phyloP scores from a whole-genome alignment of 2,888 invertebrate genomes.

The Aethes cnicana region DNA sequence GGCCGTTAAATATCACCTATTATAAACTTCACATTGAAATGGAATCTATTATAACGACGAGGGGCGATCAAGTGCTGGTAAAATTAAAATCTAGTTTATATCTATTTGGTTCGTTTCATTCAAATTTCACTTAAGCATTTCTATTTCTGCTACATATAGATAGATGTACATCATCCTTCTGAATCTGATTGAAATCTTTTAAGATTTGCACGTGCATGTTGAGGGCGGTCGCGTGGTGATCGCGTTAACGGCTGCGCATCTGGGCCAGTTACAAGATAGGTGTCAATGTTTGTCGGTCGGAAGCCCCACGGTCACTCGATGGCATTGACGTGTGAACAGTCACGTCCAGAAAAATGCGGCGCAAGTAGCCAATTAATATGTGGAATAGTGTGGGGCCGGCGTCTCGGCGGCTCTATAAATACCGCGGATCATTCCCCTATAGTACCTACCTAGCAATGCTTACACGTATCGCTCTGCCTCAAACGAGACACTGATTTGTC shows the following conservation, averaged over 20 bases:
- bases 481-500: background rate
- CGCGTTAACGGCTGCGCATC: conserved; percentile 54
- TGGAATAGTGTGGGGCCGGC: conserved; percentile 72
- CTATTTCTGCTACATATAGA: too few relatives aligned
- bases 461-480: conserved; percentile 10
- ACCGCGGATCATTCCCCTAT: conserved; percentile 45
- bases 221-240: conserved; percentile 43
- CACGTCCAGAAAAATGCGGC: conserved; percentile 74
- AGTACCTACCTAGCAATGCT: conserved; percentile 18
- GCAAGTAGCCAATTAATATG: conserved; percentile 77
- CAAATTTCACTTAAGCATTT: too few relatives aligned
- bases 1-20: background rate
- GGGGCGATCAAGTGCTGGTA: too few relatives aligned
- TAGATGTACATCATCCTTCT: too few relatives aligned
- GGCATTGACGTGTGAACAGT: conserved; percentile 71
- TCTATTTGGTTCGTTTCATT: too few relatives aligned
- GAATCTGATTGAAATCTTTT: background rate
- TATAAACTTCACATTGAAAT: too few relatives aligned
- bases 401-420: conserved; percentile 78
- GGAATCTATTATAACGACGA: too few relatives aligned
- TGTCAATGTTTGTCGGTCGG: conserved; percentile 78
- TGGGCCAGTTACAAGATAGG: conserved; percentile 67
- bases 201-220: conserved; percentile 45
- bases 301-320: conserved; percentile 55
- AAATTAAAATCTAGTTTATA: too few relatives aligned